These are phyloP conservation scores for Mastacembelus armatus DNA, from an alignment of 2,797 vertebrate genomes.

Conservation along the genomic window DNA sequence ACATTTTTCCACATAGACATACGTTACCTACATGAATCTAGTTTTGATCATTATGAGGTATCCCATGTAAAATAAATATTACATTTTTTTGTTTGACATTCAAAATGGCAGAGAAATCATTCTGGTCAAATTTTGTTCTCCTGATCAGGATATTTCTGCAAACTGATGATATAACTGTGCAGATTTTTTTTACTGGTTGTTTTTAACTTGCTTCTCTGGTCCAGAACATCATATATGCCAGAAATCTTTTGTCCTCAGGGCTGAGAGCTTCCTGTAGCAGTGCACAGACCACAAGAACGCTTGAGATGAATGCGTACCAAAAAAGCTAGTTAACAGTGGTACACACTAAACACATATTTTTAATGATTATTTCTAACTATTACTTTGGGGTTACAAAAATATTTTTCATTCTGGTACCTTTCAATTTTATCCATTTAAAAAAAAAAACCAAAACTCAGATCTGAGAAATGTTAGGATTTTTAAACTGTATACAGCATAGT, in stretches of 20 bases:
- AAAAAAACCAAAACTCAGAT: too few relatives aligned
- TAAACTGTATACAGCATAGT: not conserved
- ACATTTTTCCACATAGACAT: not conserved
- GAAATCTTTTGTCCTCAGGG: not conserved
- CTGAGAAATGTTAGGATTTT: too few relatives aligned
- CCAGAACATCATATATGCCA: not conserved
- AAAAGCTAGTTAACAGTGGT: too few relatives aligned
- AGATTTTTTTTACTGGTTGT: not conserved
- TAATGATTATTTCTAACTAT: not conserved
- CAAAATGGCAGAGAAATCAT: not conserved
- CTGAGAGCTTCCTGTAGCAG: constrained; percentile 1
- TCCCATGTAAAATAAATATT: too few relatives aligned
- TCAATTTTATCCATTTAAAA: too few relatives aligned
- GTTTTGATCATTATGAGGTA: too few relatives aligned
- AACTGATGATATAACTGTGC: not conserved
- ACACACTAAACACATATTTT: too few relatives aligned
- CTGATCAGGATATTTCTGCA: not conserved
- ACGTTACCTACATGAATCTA: not conserved
- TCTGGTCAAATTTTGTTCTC: not conserved
- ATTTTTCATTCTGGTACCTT: too few relatives aligned
- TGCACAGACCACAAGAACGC: not conserved
- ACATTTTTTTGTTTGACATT: too few relatives aligned
- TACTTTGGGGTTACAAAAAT: not conserved
- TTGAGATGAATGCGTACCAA: not conserved
- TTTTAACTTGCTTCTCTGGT: not conserved